A percentile compares a stretch with the other conserved stretches of the same genome.
phyloP scores from a whole-genome alignment of 2,797 vertebrate species.

The Schizopygopsis pylzovi region DNA sequence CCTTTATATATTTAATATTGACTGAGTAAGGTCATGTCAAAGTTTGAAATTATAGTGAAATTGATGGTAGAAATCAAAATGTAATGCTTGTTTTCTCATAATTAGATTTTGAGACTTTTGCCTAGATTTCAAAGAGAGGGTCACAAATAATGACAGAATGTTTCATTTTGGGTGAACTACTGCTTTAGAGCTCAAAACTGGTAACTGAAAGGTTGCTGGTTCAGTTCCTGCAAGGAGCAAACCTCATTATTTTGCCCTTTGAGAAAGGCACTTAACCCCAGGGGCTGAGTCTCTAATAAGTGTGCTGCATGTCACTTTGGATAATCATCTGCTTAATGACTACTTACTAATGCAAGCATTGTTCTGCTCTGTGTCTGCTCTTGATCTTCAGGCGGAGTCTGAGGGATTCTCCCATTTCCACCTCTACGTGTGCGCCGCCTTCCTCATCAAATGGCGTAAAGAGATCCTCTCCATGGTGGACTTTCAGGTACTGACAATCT shows the following conservation, averaged over 20 bases:
- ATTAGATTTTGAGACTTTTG: too few species aligned
- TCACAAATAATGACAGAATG: neutral
- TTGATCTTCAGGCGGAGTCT: conserved; percentile 85
- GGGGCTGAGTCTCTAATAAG: conserved; percentile 7
- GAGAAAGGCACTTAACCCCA: conserved; percentile 26
- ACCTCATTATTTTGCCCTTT: conserved; percentile 31
- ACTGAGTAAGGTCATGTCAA: too few species aligned
- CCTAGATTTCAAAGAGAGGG: too few species aligned
- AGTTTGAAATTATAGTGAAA: too few species aligned
- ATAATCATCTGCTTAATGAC: conserved; percentile 34
- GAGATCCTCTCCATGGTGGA: conserved; percentile 96
- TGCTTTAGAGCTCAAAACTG: conserved; percentile 5
- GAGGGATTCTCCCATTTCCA: conserved; percentile 99
- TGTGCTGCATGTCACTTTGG: conserved; percentile 33
- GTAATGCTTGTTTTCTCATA: too few species aligned
- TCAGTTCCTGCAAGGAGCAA: neutral
- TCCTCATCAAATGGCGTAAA: conserved; percentile 97
- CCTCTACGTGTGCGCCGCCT: conserved; percentile 97
- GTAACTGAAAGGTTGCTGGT: conserved; percentile 20
- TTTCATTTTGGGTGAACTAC: neutral
- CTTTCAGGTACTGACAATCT: conserved; percentile 86
- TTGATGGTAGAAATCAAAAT: too few species aligned
- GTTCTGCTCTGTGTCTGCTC: conserved; percentile 2
- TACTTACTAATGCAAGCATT: conserved; percentile 5
- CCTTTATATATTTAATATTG: too few species aligned